Conservation (phyloP, 2,113 vertebrate species). For the Microcebus lehilahytsara region DNA sequence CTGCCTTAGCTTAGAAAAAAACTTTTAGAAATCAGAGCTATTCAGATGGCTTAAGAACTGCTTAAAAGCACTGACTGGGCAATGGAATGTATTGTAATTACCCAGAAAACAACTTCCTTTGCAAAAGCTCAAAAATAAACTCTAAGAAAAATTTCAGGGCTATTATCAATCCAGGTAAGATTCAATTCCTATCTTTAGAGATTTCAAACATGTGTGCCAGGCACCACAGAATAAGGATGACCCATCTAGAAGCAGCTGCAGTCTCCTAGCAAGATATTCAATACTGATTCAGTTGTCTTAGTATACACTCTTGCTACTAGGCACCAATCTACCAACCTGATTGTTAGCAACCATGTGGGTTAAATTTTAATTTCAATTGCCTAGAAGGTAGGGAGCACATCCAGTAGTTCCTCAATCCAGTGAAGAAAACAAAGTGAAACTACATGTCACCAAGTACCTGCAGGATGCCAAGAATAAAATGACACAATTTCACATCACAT, state of each 20-base stretch:
- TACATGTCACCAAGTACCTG: not conserved
- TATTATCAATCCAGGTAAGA: not conserved
- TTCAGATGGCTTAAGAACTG: not conserved
- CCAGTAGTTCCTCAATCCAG: not conserved
- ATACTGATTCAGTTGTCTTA: not conserved
- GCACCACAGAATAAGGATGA: not conserved
- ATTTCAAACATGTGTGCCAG: not conserved
- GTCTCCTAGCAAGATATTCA: not conserved
- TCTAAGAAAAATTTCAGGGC: not conserved
- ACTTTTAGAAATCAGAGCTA: not conserved
- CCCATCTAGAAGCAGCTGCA: not conserved
- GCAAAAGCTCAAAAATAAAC: slow-evolving; percentile 45
- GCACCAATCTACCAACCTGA: not conserved
- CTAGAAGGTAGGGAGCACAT: not conserved
- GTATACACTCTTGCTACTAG: not conserved
- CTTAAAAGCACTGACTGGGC: not conserved
- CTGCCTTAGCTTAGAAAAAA: not conserved
- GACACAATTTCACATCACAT: not conserved
- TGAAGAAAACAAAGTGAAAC: slow-evolving; percentile 21
- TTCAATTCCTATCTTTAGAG: not conserved
- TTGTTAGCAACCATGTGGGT: not conserved
- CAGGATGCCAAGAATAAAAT: not conserved
- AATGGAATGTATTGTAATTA: not conserved
- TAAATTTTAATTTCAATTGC: slow-evolving; percentile 47
- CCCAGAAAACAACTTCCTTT: not conserved